Percentiles rank a stretch among this genome's conserved stretches.
Evolutionary conservation across 2,888 invertebrate genomes (phyloP).

Genomic region (Saturnia japonica): DNA sequence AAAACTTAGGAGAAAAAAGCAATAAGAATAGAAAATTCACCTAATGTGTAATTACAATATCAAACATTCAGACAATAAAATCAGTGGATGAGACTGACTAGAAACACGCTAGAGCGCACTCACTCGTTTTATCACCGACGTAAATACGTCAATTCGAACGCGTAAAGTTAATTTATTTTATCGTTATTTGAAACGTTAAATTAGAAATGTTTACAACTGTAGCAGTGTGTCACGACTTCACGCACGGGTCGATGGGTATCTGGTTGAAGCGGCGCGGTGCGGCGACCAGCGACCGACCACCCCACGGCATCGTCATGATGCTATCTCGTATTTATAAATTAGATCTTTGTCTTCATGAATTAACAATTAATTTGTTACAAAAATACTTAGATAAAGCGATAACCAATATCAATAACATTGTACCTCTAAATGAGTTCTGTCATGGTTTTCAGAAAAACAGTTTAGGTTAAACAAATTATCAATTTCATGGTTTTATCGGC

Average conservation of each 20-base stretch:
- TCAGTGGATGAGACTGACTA: slow-evolving; percentile 29
- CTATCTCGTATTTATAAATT: slow-evolving; percentile 10
- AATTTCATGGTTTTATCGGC: no score
- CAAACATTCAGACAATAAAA: slow-evolving; percentile 39
- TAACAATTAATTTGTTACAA: not conserved
- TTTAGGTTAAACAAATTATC: no score
- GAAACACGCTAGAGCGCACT: slow-evolving; percentile 42
- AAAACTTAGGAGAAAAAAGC: no score
- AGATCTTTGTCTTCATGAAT: not conserved
- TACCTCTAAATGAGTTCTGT: no score
- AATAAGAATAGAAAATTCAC: slow-evolving; percentile 19
- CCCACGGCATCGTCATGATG: slow-evolving; percentile 21
- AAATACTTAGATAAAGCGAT: not conserved
- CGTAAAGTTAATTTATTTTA: slow-evolving; percentile 67
- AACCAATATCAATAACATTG: no score
- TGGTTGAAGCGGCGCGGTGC: slow-evolving; percentile 19
- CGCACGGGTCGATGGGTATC: not conserved
- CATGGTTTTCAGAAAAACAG: no score
- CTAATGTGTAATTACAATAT: slow-evolving; percentile 37
- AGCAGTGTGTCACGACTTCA: slow-evolving; percentile 30
- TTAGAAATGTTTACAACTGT: slow-evolving; percentile 71
- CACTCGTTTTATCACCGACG: slow-evolving; percentile 47
- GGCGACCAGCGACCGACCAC: no score
- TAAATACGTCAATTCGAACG: slow-evolving; percentile 59
- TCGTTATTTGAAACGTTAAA: slow-evolving; percentile 71